phyloP scores from a whole-genome alignment of 1,140 invertebrate genomes.

The Bactericera cockerelli region DNA sequence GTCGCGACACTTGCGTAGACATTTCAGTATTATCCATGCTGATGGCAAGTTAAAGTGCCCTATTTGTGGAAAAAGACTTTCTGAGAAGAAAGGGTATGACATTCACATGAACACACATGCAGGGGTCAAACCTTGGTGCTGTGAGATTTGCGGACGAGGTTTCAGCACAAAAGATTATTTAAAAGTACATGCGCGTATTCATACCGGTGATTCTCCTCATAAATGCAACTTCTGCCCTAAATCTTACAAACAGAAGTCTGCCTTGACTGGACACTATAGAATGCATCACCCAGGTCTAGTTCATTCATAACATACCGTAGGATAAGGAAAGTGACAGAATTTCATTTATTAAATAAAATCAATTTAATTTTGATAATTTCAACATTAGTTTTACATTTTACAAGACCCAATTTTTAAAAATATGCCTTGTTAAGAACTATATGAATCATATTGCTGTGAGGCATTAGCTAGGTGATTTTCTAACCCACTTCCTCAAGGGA shows the following conservation, averaged over 20 bases:
- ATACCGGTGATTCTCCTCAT: conserved; percentile 82
- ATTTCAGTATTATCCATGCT: conserved; percentile 33
- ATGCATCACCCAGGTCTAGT: not conserved
- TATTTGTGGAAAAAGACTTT: conserved; percentile 81
- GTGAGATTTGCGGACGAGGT: conserved; percentile 81
- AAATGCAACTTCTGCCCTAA: conserved; percentile 84
- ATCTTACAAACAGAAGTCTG: conserved; percentile 67
- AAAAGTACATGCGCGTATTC: conserved; percentile 78
- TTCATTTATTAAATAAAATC: too few relatives aligned
- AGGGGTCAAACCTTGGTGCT: conserved; percentile 69
- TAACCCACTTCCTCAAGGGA: too few relatives aligned
- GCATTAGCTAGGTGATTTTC: too few relatives aligned
- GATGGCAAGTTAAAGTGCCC: conserved; percentile 72
- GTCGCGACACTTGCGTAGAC: conserved; percentile 22
- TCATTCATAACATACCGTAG: too few relatives aligned
- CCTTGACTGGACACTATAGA: not conserved
- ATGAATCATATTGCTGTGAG: too few relatives aligned
- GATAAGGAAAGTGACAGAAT: too few relatives aligned
- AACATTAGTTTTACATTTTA: too few relatives aligned
- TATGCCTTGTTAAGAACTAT: too few relatives aligned
- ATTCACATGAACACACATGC: conserved; percentile 83
- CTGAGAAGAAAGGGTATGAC: conserved; percentile 70
- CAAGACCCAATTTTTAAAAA: too few relatives aligned
- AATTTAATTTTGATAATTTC: too few relatives aligned
- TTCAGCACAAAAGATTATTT: conserved; percentile 85